Base-by-base conservation (phyloP, 53 echinoderm and acorn worm species). In the Henricia sp. region DNA sequence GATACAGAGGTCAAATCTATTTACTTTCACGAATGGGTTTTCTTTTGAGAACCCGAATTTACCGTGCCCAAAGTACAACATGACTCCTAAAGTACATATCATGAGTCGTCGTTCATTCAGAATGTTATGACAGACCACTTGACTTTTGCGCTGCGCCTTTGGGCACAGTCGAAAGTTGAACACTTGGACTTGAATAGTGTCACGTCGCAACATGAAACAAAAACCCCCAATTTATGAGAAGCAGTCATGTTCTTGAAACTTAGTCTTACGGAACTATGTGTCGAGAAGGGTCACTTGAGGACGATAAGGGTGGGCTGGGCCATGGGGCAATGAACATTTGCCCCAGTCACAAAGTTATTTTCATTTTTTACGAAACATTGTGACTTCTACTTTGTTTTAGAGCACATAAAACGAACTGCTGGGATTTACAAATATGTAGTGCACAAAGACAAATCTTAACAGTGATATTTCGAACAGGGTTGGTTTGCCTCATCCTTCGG, bases 51-150 rank as follows among this genome's bases (percentile, higher is more conserved):
- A n/a, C n/a, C n/a, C n/a, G n/a, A n/a, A n/a, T n/a, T n/a, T n/a
- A n/a, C n/a, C n/a, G n/a, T n/a, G n/a, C n/a, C n/a, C n/a, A n/a
- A n/a, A n/a, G n/a, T n/a, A n/a, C n/a, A n/a, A n/a, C n/a, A n/a
- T n/a, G n/a, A n/a, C n/a, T n/a, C n/a, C n/a, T n/a, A n/a, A n/a
- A n/a, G n/a, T n/a, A n/a, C n/a, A n/a, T n/a, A n/a, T n/a, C n/a
- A n/a, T n/a, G n/a, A n/a, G n/a, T n/a, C n/a, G n/a, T n/a, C n/a
- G n/a, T 11, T 9, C 12, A 60, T 27, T 20, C 29, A 60, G 9
- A 60, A 13, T 60, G 62, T 60, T 60, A 60, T 60, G 62, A 60
- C 62, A 60, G 62, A 13, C 12, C 24, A 30, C 33, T 60, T 60
- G 62, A 60, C 62, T 14, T 32, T 20, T 9, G 62, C 62, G 30